Percentiles rank a stretch among this genome's conserved stretches.
Conservation (phyloP, 2,113 vertebrate genomes). For the Regulus satrapa region DNA sequence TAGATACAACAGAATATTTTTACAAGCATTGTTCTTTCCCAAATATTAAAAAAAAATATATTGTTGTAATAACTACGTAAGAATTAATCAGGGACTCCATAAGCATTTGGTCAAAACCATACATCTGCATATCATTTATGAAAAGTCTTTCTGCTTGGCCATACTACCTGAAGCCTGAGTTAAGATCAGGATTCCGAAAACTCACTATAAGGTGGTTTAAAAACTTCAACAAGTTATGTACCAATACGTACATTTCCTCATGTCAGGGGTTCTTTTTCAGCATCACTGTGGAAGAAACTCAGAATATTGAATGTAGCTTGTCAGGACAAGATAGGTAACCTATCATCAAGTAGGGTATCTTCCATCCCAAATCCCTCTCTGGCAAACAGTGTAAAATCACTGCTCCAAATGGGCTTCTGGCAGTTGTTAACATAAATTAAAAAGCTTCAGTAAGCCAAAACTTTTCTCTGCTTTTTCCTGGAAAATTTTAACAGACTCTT, state of each 20-base stretch:
- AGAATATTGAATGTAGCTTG: background rate
- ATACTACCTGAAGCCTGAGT: background rate
- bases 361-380: background rate
- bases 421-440: background rate
- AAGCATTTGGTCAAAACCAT: background rate
- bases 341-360: background rate
- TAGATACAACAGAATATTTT: background rate
- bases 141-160: background rate
- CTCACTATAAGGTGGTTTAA: background rate
- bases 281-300: background rate
- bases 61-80: background rate
- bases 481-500: background rate
- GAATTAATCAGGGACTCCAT: background rate
- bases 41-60: background rate
- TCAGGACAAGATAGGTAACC: background rate
- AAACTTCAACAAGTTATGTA: background rate
- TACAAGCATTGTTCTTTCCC: background rate
- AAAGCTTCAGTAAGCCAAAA: background rate
- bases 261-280: background rate
- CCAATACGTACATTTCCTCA: background rate
- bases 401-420: background rate
- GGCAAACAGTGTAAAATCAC: background rate
- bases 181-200: background rate
- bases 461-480: background rate
- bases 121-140: fast-evolving